Evolutionary conservation across 1,140 invertebrate species (phyloP).

Genomic region (Calephelis virginiensis): DNA sequence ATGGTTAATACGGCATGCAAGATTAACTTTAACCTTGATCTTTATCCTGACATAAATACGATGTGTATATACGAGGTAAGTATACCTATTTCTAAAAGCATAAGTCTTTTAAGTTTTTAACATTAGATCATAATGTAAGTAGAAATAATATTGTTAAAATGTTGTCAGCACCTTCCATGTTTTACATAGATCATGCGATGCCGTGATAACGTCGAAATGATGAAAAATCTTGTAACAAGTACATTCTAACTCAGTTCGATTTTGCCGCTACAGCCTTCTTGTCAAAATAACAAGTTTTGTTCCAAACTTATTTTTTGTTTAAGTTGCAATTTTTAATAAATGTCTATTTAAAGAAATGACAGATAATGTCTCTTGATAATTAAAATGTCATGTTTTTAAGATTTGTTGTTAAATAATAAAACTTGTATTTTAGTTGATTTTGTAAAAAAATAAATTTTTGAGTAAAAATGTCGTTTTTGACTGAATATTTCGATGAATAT

Average conservation of each 20-base stretch:
- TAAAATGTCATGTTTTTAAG: neutral
- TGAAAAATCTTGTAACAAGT: slow-evolving; percentile 39
- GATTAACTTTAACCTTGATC: too few relatives aligned
- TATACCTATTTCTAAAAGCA: too few relatives aligned
- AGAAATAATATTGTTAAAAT: neutral
- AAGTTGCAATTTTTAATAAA: neutral
- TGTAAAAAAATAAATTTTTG: slow-evolving; percentile 23
- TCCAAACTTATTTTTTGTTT: neutral
- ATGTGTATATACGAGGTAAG: too few relatives aligned
- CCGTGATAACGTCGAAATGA: slow-evolving; percentile 57
- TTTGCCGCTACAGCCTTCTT: slow-evolving; percentile 15
- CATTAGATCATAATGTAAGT: too few relatives aligned
- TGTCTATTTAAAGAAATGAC: neutral
- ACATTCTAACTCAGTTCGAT: slow-evolving; percentile 39
- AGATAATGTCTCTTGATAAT: neutral
- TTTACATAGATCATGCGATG: slow-evolving; percentile 52
- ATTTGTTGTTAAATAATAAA: neutral
- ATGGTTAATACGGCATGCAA: too few relatives aligned
- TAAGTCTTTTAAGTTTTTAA: too few relatives aligned
- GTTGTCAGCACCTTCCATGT: slow-evolving; percentile 7
- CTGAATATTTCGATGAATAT: slow-evolving; percentile 71
- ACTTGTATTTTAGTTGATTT: slow-evolving; percentile 10
- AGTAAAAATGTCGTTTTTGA: slow-evolving; percentile 64
- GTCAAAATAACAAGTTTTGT: neutral
- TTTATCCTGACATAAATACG: too few relatives aligned